phyloP scores from a whole-genome alignment of 2,888 invertebrate species.

The Rotaria macrura region DNA sequence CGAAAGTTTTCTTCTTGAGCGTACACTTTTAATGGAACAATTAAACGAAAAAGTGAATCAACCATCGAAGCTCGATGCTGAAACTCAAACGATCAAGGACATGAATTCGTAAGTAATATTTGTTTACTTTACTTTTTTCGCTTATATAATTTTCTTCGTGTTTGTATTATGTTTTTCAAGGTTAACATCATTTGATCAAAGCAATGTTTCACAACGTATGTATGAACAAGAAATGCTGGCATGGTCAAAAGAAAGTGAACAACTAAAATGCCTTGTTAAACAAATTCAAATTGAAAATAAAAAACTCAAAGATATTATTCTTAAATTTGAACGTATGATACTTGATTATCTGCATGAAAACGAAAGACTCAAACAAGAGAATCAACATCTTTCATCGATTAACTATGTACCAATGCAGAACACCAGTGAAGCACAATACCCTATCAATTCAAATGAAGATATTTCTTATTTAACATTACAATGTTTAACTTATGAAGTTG shows the following conservation, averaged over 20 bases:
- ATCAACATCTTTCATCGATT: background rate
- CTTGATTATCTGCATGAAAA: constrained; percentile 6
- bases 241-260: constrained; percentile 6
- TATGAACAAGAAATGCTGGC: constrained; percentile 5
- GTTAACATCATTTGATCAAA: background rate
- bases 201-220: background rate
- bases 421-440: background rate
- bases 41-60: background rate
- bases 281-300: constrained; percentile 15
- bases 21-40: background rate
- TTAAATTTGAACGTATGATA: background rate
- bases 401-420: too few species aligned
- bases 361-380: background rate
- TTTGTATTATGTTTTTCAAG: background rate
- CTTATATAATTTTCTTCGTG: background rate
- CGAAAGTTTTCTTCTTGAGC: background rate
- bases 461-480: constrained; percentile 13
- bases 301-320: background rate
- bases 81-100: background rate
- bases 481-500: background rate
- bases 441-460: background rate
- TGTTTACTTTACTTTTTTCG: background rate
- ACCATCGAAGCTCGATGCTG: background rate
- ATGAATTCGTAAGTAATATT: background rate
- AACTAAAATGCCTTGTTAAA: background rate